Base-by-base conservation (phyloP, 2,888 invertebrate genomes). In the Dryocosmus kuriphilus region DNA sequence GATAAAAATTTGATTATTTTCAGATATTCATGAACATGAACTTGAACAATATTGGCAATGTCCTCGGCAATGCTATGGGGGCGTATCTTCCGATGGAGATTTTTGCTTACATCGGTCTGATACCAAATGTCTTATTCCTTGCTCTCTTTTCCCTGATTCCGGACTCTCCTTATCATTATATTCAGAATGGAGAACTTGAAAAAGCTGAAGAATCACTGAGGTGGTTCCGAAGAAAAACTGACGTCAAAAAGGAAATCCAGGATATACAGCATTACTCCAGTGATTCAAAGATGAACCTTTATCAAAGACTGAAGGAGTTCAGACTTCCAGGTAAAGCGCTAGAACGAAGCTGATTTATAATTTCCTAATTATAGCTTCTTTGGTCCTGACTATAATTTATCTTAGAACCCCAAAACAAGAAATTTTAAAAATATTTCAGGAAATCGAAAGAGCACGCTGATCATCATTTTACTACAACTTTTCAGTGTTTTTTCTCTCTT, bases 401-500 rank as follows among this genome's bases (percentile, higher is more conserved):
- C 4, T 38, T 38, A 38, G 14, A 14, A 11, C 2, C 4, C 38
- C 4, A 11, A 11, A 14, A 14, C 14, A 14, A 38, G 38, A 38
- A 38, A 38, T 38, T 38, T 51, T 9, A 8, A n/a, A 51, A 51
- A n/a, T n/a, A 51, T 67, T 67, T 55, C 81, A 89, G 89, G 89
- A 6, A 91, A 93, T 78, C 89, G 92, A 9, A 91, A 88, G 35
- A 92, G 92, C 2, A 89, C 92, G 75, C 86, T 92, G 0, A 85
- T 92, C 8, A 90, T 92, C 60, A 90, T 90, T 16, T 86, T 89
- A 0, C 88, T 94, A n/a, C 93, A 93, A 90, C 79, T 92, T 2
- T 93, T 93, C 79, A 92, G 93, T 76, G 94, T 94, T 82, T 89
- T 92, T 19, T 90, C 90, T 38, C 92, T 92, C 2, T 90, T 91